Evolutionary conservation across 2,888 invertebrate genomes (phyloP).

Genomic region (Galeopsomyia nigrocyanea): DNA sequence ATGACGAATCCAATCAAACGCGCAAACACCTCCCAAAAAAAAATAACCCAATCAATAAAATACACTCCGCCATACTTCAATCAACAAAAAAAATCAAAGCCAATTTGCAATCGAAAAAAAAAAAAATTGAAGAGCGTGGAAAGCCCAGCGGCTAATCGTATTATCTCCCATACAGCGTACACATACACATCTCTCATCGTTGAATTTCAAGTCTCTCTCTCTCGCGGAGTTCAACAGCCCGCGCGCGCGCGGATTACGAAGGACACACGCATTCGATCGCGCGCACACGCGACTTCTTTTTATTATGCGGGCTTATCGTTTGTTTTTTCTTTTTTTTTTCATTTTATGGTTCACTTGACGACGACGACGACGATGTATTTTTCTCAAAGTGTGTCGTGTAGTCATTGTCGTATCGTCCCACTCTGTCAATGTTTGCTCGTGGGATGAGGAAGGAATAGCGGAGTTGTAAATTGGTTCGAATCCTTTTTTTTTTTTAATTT

Average conservation of each 20-base stretch:
- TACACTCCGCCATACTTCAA: neutral
- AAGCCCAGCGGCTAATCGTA: neutral
- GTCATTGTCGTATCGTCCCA: too few relatives aligned
- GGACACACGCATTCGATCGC: constrained; percentile 13
- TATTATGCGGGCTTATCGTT: neutral
- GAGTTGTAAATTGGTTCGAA: too few relatives aligned
- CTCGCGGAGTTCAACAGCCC: constrained; percentile 31
- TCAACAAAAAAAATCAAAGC: neutral
- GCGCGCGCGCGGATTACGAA: constrained; percentile 22
- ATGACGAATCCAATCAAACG: too few relatives aligned
- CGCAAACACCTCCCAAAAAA: neutral
- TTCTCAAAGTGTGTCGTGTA: too few relatives aligned
- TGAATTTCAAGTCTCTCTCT: constrained; percentile 12
- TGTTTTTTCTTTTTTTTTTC: neutral
- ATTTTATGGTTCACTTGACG: too few relatives aligned
- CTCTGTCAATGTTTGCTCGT: too few relatives aligned
- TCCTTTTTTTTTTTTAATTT: too few relatives aligned
- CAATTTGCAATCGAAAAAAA: too few relatives aligned
- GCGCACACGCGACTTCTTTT: neutral
- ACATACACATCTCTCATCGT: neutral
- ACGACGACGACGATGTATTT: too few relatives aligned
- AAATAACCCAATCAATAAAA: neutral
- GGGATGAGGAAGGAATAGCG: too few relatives aligned
- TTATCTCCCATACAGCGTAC: constrained; percentile 3
- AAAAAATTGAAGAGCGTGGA: too few relatives aligned